phyloP scores from a whole-genome alignment of 1,140 invertebrate genomes.

The Dinothrombium tinctorium region DNA sequence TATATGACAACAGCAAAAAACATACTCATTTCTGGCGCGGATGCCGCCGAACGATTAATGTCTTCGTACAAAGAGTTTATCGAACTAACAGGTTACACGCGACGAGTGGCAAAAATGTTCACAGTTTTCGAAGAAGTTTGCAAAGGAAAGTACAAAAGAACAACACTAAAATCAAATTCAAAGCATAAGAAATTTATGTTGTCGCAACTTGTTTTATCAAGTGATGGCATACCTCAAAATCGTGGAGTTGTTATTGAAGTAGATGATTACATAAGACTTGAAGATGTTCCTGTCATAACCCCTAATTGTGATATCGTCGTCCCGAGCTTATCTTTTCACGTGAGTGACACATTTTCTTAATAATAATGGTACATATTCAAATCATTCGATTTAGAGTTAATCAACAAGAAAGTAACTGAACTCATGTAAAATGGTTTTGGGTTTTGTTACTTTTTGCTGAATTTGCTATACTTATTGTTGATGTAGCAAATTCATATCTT shows the following conservation, averaged over 20 bases:
- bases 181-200: conserved; percentile 29
- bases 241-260: conserved; percentile 41
- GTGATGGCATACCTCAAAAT: conserved; percentile 45
- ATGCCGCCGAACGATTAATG: conserved; percentile 92
- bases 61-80: conserved; percentile 92
- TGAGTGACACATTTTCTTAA: conserved; percentile 14
- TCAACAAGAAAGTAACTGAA: no score
- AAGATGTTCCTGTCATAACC: conserved; percentile 75
- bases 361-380: not conserved
- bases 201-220: conserved; percentile 35
- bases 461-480: not conserved
- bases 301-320: conserved; percentile 94
- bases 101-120: conserved; percentile 77
- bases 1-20: conserved; percentile 90
- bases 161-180: conserved; percentile 9
- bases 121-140: conserved; percentile 73
- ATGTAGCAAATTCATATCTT: no score
- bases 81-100: conserved; percentile 80
- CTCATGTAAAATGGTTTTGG: not conserved
- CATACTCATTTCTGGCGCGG: conserved; percentile 67
- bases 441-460: not conserved
- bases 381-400: no score
- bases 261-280: conserved; percentile 50
- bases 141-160: conserved; percentile 41
- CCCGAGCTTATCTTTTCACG: conserved; percentile 42